Percentiles rank a stretch among this genome's conserved stretches.
phyloP scores from a whole-genome alignment of 2,888 invertebrate species.

The Notodonta ziczac region DNA sequence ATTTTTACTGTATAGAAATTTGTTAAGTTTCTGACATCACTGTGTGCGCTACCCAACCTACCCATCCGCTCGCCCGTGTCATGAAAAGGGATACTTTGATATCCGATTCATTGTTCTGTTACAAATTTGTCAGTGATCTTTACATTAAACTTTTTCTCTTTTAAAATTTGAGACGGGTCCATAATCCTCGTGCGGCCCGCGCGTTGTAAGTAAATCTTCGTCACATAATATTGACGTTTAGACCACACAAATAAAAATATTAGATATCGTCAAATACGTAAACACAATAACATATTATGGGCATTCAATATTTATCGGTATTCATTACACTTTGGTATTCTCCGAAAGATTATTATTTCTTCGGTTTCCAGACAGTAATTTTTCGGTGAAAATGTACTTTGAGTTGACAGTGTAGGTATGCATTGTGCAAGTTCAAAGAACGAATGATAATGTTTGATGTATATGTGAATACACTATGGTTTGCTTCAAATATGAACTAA shows the following conservation, averaged over 20 bases:
- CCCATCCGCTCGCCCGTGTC: conserved; percentile 80
- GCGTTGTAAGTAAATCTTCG: conserved; percentile 73
- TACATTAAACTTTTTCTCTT: conserved; percentile 81
- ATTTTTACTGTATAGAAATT: neutral
- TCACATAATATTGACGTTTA: conserved; percentile 57
- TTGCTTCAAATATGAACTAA: too few relatives aligned
- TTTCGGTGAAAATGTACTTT: conserved; percentile 30
- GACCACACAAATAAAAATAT: conserved; percentile 78
- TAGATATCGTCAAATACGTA: conserved; percentile 54
- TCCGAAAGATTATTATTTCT: conserved; percentile 32
- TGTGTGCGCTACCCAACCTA: conserved; percentile 53
- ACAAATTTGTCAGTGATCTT: conserved; percentile 85
- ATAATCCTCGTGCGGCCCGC: conserved; percentile 74
- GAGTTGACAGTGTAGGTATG: conserved; percentile 16
- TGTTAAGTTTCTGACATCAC: conserved; percentile 38
- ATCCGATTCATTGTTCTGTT: conserved; percentile 84
- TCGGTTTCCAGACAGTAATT: conserved; percentile 26
- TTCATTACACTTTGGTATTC: conserved; percentile 45
- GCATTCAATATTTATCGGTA: conserved; percentile 25
- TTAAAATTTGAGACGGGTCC: conserved; percentile 78
- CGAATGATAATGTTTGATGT: conserved; percentile 42
- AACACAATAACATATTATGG: conserved; percentile 35
- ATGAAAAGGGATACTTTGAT: conserved; percentile 83
- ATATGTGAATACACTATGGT: neutral
- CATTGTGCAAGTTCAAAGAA: conserved; percentile 44